phyloP scores from a whole-genome alignment of 2,113 vertebrate species.

The Plotosus lineatus region DNA sequence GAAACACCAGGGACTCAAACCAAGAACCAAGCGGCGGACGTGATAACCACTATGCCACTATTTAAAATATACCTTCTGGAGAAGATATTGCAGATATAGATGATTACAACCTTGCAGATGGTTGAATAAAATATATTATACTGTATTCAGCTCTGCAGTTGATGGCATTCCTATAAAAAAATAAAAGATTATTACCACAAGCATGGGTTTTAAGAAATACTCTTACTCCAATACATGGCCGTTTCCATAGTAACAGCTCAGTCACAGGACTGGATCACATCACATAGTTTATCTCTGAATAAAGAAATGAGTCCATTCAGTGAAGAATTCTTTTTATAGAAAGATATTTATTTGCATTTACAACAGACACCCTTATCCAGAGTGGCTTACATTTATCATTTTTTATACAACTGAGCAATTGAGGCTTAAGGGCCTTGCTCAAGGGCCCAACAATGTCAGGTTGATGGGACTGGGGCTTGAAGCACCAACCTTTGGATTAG shows the following conservation, averaged over 20 bases:
- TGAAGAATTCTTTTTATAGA: background rate
- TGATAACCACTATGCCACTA: too few species aligned
- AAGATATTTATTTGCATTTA: background rate
- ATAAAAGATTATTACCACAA: background rate
- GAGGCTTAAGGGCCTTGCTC: too few species aligned
- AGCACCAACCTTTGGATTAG: too few species aligned
- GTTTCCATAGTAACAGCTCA: background rate
- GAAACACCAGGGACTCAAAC: too few species aligned
- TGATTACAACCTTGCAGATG: background rate
- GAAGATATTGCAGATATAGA: too few species aligned
- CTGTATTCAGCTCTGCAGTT: background rate
- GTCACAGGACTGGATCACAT: background rate
- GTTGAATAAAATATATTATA: background rate
- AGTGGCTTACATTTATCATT: too few species aligned
- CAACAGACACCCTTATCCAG: too few species aligned
- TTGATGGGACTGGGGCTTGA: too few species aligned
- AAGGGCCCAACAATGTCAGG: too few species aligned
- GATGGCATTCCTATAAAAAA: background rate
- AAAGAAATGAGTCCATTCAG: background rate
- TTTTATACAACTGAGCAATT: too few species aligned
- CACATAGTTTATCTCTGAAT: background rate
- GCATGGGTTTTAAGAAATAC: background rate
- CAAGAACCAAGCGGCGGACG: too few species aligned
- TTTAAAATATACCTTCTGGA: too few species aligned
- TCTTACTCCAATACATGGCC: background rate